Evolutionary conservation across 1,140 invertebrate genomes (phyloP).

Genomic region (Pemphigus obesinymphae): DNA sequence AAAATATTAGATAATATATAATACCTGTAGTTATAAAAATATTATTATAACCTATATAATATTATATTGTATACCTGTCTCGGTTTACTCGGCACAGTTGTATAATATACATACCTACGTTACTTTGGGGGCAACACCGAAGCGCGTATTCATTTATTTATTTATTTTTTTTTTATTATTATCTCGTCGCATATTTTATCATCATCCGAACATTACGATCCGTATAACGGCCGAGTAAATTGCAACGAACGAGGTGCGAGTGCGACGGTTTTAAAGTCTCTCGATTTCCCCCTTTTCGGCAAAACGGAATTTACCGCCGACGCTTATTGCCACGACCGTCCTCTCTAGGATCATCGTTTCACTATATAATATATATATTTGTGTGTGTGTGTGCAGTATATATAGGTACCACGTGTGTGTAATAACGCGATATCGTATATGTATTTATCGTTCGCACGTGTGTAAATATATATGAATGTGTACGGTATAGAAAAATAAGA

Average conservation of each 20-base stretch:
- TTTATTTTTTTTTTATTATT: not conserved
- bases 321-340: not conserved
- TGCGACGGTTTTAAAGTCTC: conserved; percentile 2
- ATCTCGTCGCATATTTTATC: not conserved
- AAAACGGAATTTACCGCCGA: not conserved
- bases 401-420: too few relatives aligned
- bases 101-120: too few relatives aligned
- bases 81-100: too few relatives aligned
- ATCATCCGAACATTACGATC: not conserved
- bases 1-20: too few relatives aligned
- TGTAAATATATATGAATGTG: not conserved
- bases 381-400: too few relatives aligned
- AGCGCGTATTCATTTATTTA: not conserved
- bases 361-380: not conserved
- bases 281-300: not conserved
- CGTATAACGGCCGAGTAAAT: not conserved
- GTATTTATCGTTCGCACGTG: not conserved
- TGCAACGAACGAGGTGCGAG: conserved; percentile 8
- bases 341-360: too few relatives aligned
- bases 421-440: not conserved
- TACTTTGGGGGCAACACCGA: too few relatives aligned
- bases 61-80: too few relatives aligned
- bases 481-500: too few relatives aligned
- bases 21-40: too few relatives aligned
- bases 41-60: too few relatives aligned